Base-by-base conservation (phyloP, 2,888 invertebrate genomes). In the Eupeodes luniger region DNA sequence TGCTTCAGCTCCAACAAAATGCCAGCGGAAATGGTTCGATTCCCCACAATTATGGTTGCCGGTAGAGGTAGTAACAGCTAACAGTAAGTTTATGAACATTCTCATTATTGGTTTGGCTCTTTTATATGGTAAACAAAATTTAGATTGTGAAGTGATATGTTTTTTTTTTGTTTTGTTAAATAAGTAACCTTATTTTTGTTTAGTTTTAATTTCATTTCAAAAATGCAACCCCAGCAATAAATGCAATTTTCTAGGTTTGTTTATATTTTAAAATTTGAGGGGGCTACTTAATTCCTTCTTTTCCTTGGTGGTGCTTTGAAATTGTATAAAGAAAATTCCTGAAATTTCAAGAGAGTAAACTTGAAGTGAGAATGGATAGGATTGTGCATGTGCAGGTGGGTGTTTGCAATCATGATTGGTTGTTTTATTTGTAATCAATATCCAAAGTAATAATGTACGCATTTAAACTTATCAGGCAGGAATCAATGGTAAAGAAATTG, bases 11-110 rank as follows among this genome's bases (percentile, higher is more conserved):
- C 77, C 84, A 81, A 78, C 59, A 57, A 79, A 59, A 62, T 36
- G 51, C 53, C 81, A 81, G 62, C 78, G 85, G 88, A 88, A 85
- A 75, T 78, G 69, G 81, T 85, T 88, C 85, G 88, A 85, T 70
- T 84, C 53, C 77, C 70, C 81, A 75, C 80, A 76, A 40, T 64
- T 27, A 34, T 69, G 51, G 40, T 55, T 40, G 51, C 36, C 16
- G 70, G 67, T 74, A n/a, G 51, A 19, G 44, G 57, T 36, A 34
- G 34, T 34, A 34, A 34, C 10, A 51, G 36, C n/a, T 47, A 47
- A 36, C 2, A n/a, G 9, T 64, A 51, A 66, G 77, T 59, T 83
- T 19, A 59, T 75, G 40, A 64, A 75, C 62, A 76, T 62, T 77
- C 34, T 64, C 36, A 44, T 40, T 61, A 10, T 27, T 27, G 27